Evolutionary conservation across 1,140 invertebrate genomes (phyloP).

Genomic region (Drosophila auraria): DNA sequence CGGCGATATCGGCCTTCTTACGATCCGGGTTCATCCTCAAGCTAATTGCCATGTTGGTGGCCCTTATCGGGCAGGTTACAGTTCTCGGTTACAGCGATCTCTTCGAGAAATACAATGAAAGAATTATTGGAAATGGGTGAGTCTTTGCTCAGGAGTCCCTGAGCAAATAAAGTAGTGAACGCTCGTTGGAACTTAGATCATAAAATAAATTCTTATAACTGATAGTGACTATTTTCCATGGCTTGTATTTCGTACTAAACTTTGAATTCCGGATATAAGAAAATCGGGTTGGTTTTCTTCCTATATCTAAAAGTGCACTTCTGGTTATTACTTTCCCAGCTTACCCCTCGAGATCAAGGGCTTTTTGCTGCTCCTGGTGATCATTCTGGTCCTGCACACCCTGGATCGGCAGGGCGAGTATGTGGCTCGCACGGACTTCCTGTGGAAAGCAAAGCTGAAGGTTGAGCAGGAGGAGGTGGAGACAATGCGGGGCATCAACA

Average conservation of each 20-base stretch:
- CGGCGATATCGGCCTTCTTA: slow-evolving; percentile 93
- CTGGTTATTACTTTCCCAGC: slow-evolving; percentile 53
- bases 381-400: slow-evolving; percentile 90
- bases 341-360: slow-evolving; percentile 89
- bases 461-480: slow-evolving; percentile 97
- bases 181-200: background rate
- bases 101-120: slow-evolving; percentile 87
- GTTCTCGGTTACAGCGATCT: slow-evolving; percentile 88
- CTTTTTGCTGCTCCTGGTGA: slow-evolving; percentile 87
- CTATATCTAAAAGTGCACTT: no score
- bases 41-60: slow-evolving; percentile 90
- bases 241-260: no score
- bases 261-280: no score
- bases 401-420: slow-evolving; percentile 94
- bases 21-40: slow-evolving; percentile 94
- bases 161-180: background rate
- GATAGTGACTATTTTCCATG: no score
- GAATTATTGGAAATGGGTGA: slow-evolving; percentile 86
- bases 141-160: slow-evolving; percentile 51
- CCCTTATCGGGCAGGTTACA: slow-evolving; percentile 88
- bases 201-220: background rate
- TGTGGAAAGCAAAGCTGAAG: slow-evolving; percentile 96
- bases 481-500: slow-evolving; percentile 97
- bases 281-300: no score
- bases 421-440: slow-evolving; percentile 94